phyloP scores from a whole-genome alignment of 2,113 vertebrate genomes.

The Bettongia penicillata region DNA sequence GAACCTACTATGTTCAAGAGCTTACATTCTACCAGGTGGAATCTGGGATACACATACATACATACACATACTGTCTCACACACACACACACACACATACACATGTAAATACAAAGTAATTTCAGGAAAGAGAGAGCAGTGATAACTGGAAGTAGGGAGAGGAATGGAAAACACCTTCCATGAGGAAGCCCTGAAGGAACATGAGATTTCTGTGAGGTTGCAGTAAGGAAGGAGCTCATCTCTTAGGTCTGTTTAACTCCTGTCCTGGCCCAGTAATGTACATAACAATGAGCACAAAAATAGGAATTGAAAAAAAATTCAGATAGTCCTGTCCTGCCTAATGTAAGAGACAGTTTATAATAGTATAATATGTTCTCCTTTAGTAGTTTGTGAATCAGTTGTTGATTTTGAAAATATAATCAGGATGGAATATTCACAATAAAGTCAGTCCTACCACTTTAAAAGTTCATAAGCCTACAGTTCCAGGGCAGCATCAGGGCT shows the following conservation, averaged over 20 bases:
- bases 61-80: too few species aligned
- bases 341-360: neutral
- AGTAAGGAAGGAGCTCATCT: neutral
- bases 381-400: neutral
- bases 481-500: too few species aligned
- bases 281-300: neutral
- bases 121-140: too few species aligned
- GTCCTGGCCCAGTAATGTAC: neutral
- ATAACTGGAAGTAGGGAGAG: neutral
- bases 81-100: too few species aligned
- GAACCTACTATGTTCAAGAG: too few species aligned
- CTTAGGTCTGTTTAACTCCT: neutral
- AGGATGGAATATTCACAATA: neutral
- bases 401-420: neutral
- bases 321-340: neutral
- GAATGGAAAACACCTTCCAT: neutral
- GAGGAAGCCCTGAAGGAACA: neutral
- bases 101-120: too few species aligned
- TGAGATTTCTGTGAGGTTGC: too few species aligned
- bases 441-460: neutral
- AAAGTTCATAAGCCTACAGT: too few species aligned
- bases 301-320: neutral
- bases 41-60: too few species aligned
- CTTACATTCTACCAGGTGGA: slow-evolving; percentile 1
- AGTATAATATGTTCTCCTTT: neutral